These are phyloP conservation scores for Zeuzera pyrina DNA, from an alignment of 2,888 invertebrate species.

Conservation along the genomic window DNA sequence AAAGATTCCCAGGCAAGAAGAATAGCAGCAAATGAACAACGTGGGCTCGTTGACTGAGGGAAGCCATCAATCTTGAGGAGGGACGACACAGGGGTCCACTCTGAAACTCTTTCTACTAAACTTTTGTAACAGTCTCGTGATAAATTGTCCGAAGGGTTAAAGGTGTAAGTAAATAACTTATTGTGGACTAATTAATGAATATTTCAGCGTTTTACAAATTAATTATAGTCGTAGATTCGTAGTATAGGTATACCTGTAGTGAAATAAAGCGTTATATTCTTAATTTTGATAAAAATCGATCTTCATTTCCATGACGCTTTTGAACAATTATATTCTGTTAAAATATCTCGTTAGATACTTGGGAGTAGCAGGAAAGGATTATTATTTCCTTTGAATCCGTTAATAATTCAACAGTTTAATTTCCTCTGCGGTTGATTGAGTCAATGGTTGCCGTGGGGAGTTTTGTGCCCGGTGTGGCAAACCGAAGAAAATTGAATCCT, in stretches of 20 bases:
- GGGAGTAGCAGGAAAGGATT: no score
- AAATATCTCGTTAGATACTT: no score
- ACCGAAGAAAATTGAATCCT: conserved; percentile 27
- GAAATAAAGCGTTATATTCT: no score
- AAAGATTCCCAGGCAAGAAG: not conserved
- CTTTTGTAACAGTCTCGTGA: conserved; percentile 55
- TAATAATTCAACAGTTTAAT: conserved; percentile 57
- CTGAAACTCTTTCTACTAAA: conserved; percentile 41
- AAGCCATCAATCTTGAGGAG: conserved; percentile 56
- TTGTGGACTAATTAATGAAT: conserved; percentile 25
- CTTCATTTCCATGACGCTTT: no score
- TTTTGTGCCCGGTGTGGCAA: conserved; percentile 11
- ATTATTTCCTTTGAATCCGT: conserved; percentile 26
- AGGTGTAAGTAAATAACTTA: conserved; percentile 31
- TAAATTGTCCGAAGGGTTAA: conserved; percentile 47
- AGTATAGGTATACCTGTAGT: no score
- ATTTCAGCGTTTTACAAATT: not conserved
- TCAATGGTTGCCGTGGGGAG: conserved; percentile 24
- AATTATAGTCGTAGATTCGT: no score
- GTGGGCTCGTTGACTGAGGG: conserved; percentile 31
- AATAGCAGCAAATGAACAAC: conserved; percentile 27
- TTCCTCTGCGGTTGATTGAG: conserved; percentile 53
- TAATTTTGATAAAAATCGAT: no score
- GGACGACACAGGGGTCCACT: conserved; percentile 37
- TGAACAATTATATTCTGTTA: no score